Evolutionary conservation across 2,888 invertebrate genomes (phyloP).

Genomic region (Macaria notata): DNA sequence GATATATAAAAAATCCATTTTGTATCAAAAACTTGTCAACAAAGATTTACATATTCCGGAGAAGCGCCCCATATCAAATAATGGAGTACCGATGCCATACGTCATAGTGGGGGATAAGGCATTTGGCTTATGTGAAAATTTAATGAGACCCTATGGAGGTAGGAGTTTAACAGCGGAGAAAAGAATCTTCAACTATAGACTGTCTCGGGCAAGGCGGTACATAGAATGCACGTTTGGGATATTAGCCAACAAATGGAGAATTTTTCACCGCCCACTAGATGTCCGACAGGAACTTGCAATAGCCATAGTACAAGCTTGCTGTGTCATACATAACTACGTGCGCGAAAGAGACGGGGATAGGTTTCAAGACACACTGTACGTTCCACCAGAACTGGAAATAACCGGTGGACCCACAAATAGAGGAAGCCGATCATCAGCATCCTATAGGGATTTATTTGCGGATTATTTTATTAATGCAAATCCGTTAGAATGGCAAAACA

Average conservation of each 20-base stretch:
- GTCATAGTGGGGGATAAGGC: constrained; percentile 30
- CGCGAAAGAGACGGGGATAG: constrained; percentile 32
- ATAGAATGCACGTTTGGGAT: constrained; percentile 23
- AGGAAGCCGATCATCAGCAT: constrained; percentile 17
- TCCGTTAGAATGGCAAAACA: constrained; percentile 10
- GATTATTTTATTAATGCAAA: constrained; percentile 22
- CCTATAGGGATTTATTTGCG: constrained; percentile 22
- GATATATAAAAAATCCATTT: constrained; percentile 18
- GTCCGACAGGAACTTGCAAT: constrained; percentile 26
- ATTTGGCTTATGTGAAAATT: constrained; percentile 21
- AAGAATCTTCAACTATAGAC: constrained; percentile 32
- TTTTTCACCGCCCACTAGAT: constrained; percentile 32
- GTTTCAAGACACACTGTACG: constrained; percentile 32
- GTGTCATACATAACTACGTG: constrained; percentile 27
- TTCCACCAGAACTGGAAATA: constrained; percentile 29
- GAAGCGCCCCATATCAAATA: constrained; percentile 23
- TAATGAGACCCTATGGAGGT: constrained; percentile 21
- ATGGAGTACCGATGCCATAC: constrained; percentile 22
- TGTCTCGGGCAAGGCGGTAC: constrained; percentile 21
- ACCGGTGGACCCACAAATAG: constrained; percentile 21
- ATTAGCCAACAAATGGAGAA: constrained; percentile 34
- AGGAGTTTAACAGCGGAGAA: constrained; percentile 15
- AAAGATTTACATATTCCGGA: constrained; percentile 23
- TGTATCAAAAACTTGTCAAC: constrained; percentile 24
- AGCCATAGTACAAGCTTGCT: too few species aligned